Conservation (phyloP, 2,113 vertebrate genomes). For the Channa argus region DNA sequence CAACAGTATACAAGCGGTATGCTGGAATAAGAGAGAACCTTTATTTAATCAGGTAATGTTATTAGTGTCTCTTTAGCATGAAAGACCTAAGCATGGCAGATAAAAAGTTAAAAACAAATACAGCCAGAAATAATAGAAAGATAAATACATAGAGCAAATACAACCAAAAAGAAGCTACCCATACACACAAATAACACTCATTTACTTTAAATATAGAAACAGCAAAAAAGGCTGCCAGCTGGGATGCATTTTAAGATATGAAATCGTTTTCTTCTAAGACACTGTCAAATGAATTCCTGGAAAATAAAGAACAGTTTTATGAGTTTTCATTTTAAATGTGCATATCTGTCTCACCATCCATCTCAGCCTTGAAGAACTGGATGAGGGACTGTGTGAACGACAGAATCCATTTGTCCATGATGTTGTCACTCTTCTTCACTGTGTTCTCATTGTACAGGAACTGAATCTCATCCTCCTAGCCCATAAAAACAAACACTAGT, state of each 20-base stretch:
- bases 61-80: background rate
- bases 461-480: conserved; percentile 88
- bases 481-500: background rate
- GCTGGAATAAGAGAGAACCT: conserved; percentile 76
- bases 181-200: too few species aligned
- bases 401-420: conserved; percentile 97
- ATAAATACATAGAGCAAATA: too few species aligned
- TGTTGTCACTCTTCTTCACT: conserved; percentile 88
- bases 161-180: too few species aligned
- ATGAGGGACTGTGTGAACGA: conserved; percentile 97
- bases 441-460: conserved; percentile 93
- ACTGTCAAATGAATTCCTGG: background rate
- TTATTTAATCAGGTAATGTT: background rate
- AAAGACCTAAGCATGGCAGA: background rate
- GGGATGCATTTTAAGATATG: background rate
- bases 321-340: background rate
- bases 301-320: background rate
- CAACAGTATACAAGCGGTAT: conserved; percentile 95
- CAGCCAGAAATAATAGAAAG: too few species aligned
- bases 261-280: background rate
- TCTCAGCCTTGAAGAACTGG: conserved; percentile 94
- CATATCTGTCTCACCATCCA: conserved; percentile 85
- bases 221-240: background rate
- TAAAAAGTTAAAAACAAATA: too few species aligned
- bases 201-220: background rate